These are phyloP conservation scores for Acrobeloides nanus DNA, from an alignment of 2,888 invertebrate species.

Conservation along the genomic window DNA sequence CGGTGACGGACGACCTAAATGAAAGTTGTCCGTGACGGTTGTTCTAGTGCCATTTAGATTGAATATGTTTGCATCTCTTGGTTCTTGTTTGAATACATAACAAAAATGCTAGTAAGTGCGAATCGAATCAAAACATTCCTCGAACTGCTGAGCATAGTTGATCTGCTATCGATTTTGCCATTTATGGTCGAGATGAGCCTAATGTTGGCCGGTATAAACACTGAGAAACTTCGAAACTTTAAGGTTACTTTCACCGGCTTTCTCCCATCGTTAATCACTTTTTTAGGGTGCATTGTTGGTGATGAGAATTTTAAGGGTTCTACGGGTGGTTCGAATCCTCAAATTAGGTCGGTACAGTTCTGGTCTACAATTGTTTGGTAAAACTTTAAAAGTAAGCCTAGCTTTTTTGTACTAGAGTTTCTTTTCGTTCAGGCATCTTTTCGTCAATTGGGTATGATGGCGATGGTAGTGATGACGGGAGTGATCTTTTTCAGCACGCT, in stretches of 20 bases:
- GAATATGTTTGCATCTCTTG: conserved; percentile 47
- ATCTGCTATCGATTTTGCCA: conserved; percentile 44
- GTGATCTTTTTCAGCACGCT: conserved; percentile 49
- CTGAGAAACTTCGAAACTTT: conserved; percentile 42
- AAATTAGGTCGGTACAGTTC: conserved; percentile 45
- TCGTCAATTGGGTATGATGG: conserved; percentile 49
- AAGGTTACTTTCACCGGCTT: conserved; percentile 23
- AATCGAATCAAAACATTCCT: conserved; percentile 32
- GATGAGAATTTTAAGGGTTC: conserved; percentile 44
- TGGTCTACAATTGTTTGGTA: conserved; percentile 49
- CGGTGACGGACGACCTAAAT: too few relatives aligned
- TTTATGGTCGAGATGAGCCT: conserved; percentile 43
- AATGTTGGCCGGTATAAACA: conserved; percentile 35
- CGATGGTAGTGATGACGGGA: conserved; percentile 47
- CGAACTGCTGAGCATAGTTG: conserved; percentile 44
- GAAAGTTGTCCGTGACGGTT: conserved; percentile 1
- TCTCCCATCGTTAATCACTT: neutral
- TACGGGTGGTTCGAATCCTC: conserved; percentile 46
- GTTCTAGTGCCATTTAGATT: too few relatives aligned
- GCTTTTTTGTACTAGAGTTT: conserved; percentile 7
- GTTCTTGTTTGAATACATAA: conserved; percentile 43
- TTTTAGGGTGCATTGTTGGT: conserved; percentile 43
- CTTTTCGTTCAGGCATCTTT: conserved; percentile 26
- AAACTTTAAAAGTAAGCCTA: conserved; percentile 38
- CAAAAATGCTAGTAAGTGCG: conserved; percentile 38